These are phyloP conservation scores for Leuciscus waleckii DNA, from an alignment of 2,797 vertebrate species.

Conservation along the genomic window DNA sequence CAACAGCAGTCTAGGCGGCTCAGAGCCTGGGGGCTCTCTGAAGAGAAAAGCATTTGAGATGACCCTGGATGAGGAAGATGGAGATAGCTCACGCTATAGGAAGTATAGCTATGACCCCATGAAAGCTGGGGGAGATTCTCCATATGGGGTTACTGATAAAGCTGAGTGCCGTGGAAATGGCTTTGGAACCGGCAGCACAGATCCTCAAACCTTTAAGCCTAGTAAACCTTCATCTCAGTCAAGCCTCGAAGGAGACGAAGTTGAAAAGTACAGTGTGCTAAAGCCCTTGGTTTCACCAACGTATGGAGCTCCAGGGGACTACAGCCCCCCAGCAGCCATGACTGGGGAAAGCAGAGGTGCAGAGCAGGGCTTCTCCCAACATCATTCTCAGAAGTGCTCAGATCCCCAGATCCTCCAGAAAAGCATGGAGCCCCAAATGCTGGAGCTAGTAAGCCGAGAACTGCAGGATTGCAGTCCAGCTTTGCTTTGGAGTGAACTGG, in stretches of 20 bases:
- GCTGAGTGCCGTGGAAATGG: constrained; percentile 87
- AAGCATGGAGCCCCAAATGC: constrained; percentile 80
- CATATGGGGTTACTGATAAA: constrained; percentile 83
- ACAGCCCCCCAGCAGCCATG: constrained; percentile 82
- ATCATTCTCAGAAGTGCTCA: constrained; percentile 74
- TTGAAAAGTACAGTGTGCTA: constrained; percentile 76
- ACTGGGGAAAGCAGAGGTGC: constrained; percentile 79
- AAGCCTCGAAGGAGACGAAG: constrained; percentile 62
- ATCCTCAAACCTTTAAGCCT: constrained; percentile 75
- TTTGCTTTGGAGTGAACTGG: constrained; percentile 90
- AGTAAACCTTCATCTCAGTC: constrained; percentile 78
- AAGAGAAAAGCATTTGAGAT: constrained; percentile 94
- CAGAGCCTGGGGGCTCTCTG: constrained; percentile 78
- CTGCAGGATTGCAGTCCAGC: constrained; percentile 88
- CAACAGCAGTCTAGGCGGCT: constrained; percentile 73
- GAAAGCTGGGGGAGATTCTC: constrained; percentile 80
- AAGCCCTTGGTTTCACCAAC: constrained; percentile 85
- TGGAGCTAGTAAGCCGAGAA: constrained; percentile 89
- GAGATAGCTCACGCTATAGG: constrained; percentile 82
- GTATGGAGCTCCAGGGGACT: constrained; percentile 81
- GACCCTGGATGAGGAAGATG: constrained; percentile 81
- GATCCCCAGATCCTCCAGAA: constrained; percentile 75
- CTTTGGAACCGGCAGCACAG: constrained; percentile 75
- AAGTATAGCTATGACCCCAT: constrained; percentile 89
- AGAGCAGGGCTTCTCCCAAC: constrained; percentile 79